Evolutionary conservation across 2,797 vertebrate species (phyloP).

Genomic region (Nasua narica): DNA sequence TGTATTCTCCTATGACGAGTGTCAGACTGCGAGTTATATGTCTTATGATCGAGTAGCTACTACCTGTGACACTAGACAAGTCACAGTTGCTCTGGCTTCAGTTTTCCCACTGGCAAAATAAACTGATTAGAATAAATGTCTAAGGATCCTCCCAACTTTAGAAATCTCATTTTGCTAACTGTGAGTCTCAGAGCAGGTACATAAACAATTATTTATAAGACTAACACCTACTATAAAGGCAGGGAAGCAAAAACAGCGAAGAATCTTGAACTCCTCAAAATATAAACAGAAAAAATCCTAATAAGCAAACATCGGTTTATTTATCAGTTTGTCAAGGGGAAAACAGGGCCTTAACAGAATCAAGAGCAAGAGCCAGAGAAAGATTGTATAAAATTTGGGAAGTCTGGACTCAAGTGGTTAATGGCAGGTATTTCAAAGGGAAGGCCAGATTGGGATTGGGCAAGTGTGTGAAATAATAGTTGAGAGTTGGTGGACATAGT

Average conservation of each 20-base stretch:
- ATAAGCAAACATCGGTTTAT: neutral
- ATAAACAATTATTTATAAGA: neutral
- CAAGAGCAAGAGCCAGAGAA: neutral
- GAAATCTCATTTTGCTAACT: neutral
- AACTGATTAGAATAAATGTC: neutral
- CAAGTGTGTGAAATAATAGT: neutral
- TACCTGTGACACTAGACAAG: neutral
- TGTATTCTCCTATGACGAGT: neutral
- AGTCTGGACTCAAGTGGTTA: neutral
- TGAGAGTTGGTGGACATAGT: neutral
- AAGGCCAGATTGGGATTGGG: neutral
- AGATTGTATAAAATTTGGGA: neutral
- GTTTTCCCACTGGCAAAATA: constrained; percentile 11
- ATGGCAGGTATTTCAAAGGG: neutral
- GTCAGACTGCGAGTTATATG: neutral
- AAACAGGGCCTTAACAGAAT: neutral
- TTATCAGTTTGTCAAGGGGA: neutral
- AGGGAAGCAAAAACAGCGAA: neutral
- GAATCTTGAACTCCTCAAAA: neutral
- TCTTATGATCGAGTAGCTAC: neutral
- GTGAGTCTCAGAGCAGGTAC: neutral
- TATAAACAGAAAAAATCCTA: neutral
- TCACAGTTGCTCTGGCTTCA: neutral
- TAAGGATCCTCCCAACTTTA: neutral
- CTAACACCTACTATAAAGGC: neutral